Percentiles rank a stretch among this genome's conserved stretches.
These are phyloP conservation scores for Urocitellus parryii DNA, from an alignment of 2,113 vertebrate genomes.

Conservation along the genomic window DNA sequence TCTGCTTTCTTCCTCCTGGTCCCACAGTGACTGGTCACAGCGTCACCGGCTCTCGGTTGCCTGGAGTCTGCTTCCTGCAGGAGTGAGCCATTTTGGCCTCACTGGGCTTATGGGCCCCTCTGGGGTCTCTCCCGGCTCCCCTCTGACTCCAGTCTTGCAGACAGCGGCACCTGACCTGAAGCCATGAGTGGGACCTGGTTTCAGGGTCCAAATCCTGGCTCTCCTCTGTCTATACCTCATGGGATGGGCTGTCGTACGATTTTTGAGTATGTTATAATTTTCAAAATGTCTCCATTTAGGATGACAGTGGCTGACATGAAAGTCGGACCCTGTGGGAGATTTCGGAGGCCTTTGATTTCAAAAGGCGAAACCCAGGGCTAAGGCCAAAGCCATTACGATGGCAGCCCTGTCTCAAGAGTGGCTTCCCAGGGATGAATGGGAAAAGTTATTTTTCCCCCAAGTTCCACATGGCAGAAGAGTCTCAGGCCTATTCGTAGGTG, in stretches of 20 bases:
- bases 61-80: neutral
- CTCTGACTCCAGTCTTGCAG: neutral
- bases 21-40: rapidly evolving
- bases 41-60: neutral
- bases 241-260: no score
- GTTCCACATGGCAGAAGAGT: neutral
- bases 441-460: neutral
- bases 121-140: rapidly evolving
- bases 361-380: neutral
- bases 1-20: neutral
- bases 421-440: neutral
- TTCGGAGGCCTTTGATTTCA: neutral
- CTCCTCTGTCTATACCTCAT: neutral
- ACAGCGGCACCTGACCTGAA: neutral
- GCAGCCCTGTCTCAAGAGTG: neutral
- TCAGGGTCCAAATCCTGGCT: neutral
- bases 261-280: neutral
- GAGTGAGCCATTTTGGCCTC: rapidly evolving
- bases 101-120: neutral
- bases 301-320: no score
- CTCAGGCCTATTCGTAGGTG: neutral
- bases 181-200: no score
- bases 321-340: neutral
- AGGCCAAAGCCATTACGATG: neutral
- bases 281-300: neutral